These are phyloP conservation scores for Prunella himalayana DNA, from an alignment of 2,113 vertebrate species.

Conservation along the genomic window DNA sequence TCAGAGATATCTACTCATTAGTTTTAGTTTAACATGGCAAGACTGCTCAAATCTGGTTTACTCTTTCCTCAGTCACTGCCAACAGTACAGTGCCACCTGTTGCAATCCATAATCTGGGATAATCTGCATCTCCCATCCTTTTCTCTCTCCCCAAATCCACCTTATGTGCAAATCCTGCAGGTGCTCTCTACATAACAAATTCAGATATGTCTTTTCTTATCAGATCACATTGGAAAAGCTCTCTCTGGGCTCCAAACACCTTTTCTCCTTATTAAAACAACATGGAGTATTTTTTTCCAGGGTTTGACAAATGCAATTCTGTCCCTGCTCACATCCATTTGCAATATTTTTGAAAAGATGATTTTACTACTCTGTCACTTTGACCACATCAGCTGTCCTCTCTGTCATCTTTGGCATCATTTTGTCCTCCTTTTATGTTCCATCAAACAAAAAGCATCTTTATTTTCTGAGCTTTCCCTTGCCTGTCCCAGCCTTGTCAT, in stretches of 20 bases:
- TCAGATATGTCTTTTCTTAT: neutral
- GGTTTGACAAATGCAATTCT: neutral
- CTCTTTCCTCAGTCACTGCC: neutral
- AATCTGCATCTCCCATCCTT: neutral
- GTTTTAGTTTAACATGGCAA: neutral
- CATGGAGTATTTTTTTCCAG: neutral
- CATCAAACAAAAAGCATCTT: constrained; percentile 4
- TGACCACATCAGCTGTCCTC: neutral
- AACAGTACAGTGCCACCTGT: neutral
- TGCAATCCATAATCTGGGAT: neutral
- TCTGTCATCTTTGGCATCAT: neutral
- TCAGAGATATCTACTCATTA: neutral
- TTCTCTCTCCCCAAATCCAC: neutral
- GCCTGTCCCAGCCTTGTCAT: neutral
- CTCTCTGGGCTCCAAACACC: neutral
- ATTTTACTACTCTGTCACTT: neutral
- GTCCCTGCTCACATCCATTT: neutral
- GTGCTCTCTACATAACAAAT: neutral
- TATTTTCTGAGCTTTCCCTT: neutral
- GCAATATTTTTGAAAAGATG: neutral
- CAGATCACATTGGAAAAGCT: neutral
- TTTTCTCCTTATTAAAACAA: neutral
- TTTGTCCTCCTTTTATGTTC: neutral
- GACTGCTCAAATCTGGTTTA: neutral
- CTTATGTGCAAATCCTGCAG: neutral